Evolutionary conservation across 2,113 vertebrate genomes (phyloP).

Genomic region (Prietella phreatophila): DNA sequence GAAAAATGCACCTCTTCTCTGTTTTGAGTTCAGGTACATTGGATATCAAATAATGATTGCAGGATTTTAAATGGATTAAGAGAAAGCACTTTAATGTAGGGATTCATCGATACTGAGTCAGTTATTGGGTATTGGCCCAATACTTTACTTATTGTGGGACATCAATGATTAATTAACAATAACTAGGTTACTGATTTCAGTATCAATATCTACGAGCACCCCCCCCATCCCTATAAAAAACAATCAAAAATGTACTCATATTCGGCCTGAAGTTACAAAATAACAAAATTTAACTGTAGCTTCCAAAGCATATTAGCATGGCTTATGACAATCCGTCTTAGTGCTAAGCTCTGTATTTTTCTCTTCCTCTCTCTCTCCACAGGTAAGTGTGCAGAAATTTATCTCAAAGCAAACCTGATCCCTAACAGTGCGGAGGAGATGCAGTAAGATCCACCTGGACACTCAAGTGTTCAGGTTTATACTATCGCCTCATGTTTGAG

Average conservation of each 20-base stretch:
- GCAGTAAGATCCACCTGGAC: background rate
- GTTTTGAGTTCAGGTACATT: background rate
- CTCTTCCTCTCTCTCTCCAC: background rate
- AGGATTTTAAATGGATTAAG: background rate
- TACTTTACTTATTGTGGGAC: background rate
- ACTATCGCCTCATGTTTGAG: background rate
- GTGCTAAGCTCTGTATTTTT: background rate
- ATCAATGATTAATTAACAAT: background rate
- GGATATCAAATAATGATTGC: background rate
- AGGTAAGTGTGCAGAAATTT: background rate
- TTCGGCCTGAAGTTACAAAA: background rate
- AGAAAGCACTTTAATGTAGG: too few species aligned
- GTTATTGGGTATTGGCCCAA: too few species aligned
- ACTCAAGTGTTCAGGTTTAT: background rate
- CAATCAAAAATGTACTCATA: background rate
- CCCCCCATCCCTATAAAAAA: too few species aligned
- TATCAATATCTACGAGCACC: background rate
- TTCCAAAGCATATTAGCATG: background rate
- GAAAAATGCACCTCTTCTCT: too few species aligned
- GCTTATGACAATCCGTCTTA: background rate
- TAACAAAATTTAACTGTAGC: background rate
- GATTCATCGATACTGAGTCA: too few species aligned
- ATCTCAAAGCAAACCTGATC: background rate
- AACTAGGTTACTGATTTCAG: too few species aligned
- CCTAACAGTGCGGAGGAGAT: background rate